Evolutionary conservation across 2,888 invertebrate genomes (phyloP).

Genomic region (Aspidiotus rigidus): DNA sequence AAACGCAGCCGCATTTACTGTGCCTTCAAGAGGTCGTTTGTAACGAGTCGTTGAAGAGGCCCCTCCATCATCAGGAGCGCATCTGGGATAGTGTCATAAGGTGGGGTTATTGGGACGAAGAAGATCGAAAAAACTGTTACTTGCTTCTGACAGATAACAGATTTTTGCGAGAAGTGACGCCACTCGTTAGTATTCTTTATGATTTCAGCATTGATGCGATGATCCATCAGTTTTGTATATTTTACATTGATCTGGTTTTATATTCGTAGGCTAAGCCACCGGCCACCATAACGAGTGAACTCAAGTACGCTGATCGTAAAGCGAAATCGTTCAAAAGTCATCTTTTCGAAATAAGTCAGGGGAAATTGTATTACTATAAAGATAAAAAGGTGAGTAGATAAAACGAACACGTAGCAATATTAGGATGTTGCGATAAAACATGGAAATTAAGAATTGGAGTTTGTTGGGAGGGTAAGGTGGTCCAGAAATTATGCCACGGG

Average conservation of each 20-base stretch:
- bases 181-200: constrained; percentile 41
- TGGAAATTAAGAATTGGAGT: background rate
- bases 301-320: constrained; percentile 66
- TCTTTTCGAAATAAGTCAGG: constrained; percentile 71
- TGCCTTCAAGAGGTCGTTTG: constrained; percentile 73
- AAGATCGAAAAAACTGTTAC: constrained; percentile 74
- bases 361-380: constrained; percentile 65
- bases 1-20: constrained; percentile 54
- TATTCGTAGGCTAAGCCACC: constrained; percentile 51
- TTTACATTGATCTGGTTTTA: too few species aligned
- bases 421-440: constrained; percentile 39
- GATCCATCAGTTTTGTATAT: background rate
- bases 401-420: constrained; percentile 41
- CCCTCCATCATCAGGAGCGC: constrained; percentile 66
- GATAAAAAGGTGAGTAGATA: constrained; percentile 50
- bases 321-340: constrained; percentile 64
- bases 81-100: constrained; percentile 53
- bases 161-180: constrained; percentile 42
- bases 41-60: constrained; percentile 61
- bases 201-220: background rate
- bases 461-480: background rate
- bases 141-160: constrained; percentile 53
- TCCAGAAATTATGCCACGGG: background rate
- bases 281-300: constrained; percentile 61
- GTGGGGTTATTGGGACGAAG: constrained; percentile 83